phyloP scores from a whole-genome alignment of 2,113 vertebrate species.

The Neoarius graeffei region DNA sequence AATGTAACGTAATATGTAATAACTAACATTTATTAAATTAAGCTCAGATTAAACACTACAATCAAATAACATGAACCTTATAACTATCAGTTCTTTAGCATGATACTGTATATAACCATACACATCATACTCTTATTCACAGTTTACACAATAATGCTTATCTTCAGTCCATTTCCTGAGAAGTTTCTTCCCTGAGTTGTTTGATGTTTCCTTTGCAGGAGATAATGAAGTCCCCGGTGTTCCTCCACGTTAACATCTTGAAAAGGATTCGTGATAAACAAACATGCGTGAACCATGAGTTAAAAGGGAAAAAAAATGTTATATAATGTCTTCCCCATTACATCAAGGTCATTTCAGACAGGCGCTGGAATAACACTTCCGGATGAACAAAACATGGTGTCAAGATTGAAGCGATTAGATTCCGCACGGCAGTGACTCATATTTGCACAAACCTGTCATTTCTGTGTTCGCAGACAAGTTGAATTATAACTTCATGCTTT shows the following conservation, averaged over 20 bases:
- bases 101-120: background rate
- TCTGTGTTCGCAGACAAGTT: slow-evolving; percentile 20
- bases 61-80: background rate
- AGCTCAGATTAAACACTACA: too few species aligned
- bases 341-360: slow-evolving; percentile 15
- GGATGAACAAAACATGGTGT: slow-evolving; percentile 48
- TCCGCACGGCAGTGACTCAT: slow-evolving; percentile 19
- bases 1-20: too few species aligned
- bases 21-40: too few species aligned
- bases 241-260: background rate
- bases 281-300: background rate
- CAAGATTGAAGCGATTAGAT: slow-evolving; percentile 34
- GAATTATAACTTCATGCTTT: slow-evolving; percentile 38
- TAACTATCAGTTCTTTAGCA: background rate
- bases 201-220: background rate
- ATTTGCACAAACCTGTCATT: slow-evolving; percentile 22
- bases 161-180: background rate
- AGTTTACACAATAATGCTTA: background rate
- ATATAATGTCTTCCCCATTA: slow-evolving; percentile 15
- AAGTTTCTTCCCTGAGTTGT: background rate
- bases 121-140: background rate
- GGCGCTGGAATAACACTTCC: slow-evolving; percentile 1
- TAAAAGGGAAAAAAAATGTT: slow-evolving; percentile 23
- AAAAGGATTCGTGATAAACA: slow-evolving; percentile 1
- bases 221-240: background rate